Base-by-base conservation (phyloP, 2,888 invertebrate genomes). In the Heliconius ismenius region DNA sequence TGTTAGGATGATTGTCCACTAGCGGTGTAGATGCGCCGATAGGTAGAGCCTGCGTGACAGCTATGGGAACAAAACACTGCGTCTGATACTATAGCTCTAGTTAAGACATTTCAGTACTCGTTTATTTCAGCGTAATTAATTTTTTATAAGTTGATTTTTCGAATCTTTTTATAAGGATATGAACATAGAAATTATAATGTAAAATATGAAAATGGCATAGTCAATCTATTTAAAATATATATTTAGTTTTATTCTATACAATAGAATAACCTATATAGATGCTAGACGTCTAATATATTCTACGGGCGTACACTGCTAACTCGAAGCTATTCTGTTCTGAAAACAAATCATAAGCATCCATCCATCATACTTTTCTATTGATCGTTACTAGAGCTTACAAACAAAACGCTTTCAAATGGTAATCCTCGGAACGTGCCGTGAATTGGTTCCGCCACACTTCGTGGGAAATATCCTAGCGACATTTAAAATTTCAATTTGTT, bases 1-100 rank as follows among this genome's bases (percentile, higher is more conserved):
- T 94, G 93, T 93, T 94, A 92, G 91, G 92, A 90, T 91, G 92
- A 93, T 92, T 93, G 93, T 94, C 93, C 93, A 92, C 92, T 86
- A 87, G 90, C 89, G 89, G 90, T 89, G 91, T 91, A 93, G 93
- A 93, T 93, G 91, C 84, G 85, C 86, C 90, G 93, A 93, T 94
- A 94, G 88, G 86, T 85, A 85, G 86, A 82, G 83, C 81, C 78
- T 84, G 86, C 87, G 88, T 92, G 92, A 93, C 92, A 93, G 92
- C 90, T 89, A 90, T 93, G 93, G 93, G 93, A 94, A 93, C 87
- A 85, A 83, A 85, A 86, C 88, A 88, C 88, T 83, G 83, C 84
- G 84, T 87, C 87, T 87, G 86, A 87, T 86, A 88, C 87, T 87
- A 86, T 86, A 83, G 84, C 85, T 76, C 74, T 84, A 85, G 84